Conservation (phyloP, 2,113 vertebrate species). For the Cranoglanis bouderius region DNA sequence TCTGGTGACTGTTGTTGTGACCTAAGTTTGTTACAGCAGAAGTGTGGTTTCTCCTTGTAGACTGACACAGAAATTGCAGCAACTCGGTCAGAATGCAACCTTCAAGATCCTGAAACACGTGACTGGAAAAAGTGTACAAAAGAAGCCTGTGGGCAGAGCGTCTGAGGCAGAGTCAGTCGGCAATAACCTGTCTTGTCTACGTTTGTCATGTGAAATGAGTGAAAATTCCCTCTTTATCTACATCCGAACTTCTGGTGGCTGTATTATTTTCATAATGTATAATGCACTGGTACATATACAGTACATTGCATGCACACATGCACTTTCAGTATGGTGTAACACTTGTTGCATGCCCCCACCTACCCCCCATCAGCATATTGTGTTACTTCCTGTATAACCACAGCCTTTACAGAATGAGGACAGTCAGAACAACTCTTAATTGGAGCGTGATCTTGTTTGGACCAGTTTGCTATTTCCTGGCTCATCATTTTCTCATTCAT, state of each 20-base stretch:
- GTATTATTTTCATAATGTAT: too few species aligned
- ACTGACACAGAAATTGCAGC: background rate
- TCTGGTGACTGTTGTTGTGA: background rate
- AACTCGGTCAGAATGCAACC: background rate
- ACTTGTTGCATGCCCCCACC: background rate
- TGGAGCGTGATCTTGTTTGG: background rate
- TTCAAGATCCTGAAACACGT: background rate
- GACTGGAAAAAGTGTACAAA: background rate
- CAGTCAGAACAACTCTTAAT: background rate
- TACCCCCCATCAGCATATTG: background rate
- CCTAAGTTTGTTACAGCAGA: background rate
- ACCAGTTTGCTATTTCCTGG: background rate
- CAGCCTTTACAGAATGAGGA: background rate
- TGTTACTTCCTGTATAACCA: conserved; percentile 32
- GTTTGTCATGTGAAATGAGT: background rate
- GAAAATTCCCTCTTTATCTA: background rate
- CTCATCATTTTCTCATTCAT: background rate
- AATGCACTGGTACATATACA: background rate
- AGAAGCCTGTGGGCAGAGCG: background rate
- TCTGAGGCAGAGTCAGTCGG: background rate
- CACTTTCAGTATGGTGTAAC: background rate
- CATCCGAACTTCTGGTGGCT: background rate
- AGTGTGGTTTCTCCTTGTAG: background rate
- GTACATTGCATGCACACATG: background rate
- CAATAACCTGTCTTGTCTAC: too few species aligned